Conservation (phyloP, 2,113 vertebrate genomes). For the Pterocles burchelli region DNA sequence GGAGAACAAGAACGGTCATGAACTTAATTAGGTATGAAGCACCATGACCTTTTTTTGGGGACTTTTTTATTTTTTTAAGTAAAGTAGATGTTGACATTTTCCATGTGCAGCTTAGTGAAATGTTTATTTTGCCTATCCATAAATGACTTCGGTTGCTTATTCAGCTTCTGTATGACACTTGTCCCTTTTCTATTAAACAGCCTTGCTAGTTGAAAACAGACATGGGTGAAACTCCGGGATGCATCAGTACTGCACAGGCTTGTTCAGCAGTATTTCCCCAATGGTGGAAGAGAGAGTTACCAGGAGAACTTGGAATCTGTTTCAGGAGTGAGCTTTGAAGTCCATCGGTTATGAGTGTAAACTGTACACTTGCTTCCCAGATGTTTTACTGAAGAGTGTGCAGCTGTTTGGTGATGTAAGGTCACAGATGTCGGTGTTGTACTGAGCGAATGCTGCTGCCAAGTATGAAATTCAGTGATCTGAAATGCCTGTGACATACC, state of each 20-base stretch:
- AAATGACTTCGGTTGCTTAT: not conserved
- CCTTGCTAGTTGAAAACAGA: not conserved
- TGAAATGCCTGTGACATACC: not conserved
- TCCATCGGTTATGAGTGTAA: rapidly evolving
- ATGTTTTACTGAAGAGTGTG: not conserved
- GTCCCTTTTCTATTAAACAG: not conserved
- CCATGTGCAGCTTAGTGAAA: not conserved
- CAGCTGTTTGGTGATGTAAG: constrained; percentile 35
- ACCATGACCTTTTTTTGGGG: not conserved
- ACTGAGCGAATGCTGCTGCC: not conserved
- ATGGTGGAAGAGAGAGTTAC: not conserved
- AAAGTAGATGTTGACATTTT: not conserved
- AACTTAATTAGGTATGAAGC: not conserved
- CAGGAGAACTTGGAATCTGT: not conserved
- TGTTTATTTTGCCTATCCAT: not conserved
- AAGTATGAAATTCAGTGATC: not conserved
- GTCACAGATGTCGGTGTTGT: not conserved
- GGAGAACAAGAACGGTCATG: not conserved
- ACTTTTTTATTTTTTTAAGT: not conserved
- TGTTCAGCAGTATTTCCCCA: not conserved
- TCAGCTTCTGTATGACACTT: not conserved
- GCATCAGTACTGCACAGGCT: rapidly evolving
- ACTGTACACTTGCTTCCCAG: not conserved
- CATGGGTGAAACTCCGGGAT: not conserved
- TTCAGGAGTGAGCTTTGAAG: not conserved